These are phyloP conservation scores for Romanogobio albipinnatus DNA, from an alignment of 2,113 vertebrate species.

Conservation along the genomic window DNA sequence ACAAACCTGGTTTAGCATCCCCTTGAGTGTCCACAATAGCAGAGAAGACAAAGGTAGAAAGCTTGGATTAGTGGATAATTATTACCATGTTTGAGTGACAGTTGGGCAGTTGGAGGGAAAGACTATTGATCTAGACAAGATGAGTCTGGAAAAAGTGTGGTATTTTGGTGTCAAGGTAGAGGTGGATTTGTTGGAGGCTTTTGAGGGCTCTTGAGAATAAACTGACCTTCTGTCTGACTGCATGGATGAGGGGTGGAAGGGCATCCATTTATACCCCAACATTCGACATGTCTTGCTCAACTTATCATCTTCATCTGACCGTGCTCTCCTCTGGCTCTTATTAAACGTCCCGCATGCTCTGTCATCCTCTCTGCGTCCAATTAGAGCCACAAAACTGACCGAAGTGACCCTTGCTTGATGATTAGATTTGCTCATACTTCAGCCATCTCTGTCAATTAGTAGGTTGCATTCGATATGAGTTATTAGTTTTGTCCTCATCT, in stretches of 20 bases:
- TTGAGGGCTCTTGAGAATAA: constrained; percentile 35
- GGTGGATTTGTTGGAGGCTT: constrained; percentile 24
- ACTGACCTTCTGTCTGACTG: constrained; percentile 2
- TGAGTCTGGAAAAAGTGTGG: constrained; percentile 13
- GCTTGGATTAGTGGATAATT: constrained; percentile 21
- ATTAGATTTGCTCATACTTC: constrained; percentile 22
- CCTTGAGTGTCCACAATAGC: neutral
- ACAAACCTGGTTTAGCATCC: neutral
- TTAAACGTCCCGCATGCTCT: constrained; percentile 22
- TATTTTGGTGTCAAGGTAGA: constrained; percentile 15
- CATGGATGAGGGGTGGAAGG: neutral
- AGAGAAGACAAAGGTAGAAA: constrained; percentile 1
- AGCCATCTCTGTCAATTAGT: constrained; percentile 12
- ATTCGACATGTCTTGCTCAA: neutral
- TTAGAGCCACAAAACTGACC: constrained; percentile 33
- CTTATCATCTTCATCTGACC: constrained; percentile 40
- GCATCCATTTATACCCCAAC: constrained; percentile 6
- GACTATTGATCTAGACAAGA: constrained; percentile 37
- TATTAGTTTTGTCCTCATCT: constrained; percentile 14
- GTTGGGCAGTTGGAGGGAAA: constrained; percentile 12
- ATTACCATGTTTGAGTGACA: neutral
- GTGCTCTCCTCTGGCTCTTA: constrained; percentile 23
- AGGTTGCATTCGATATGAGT: neutral
- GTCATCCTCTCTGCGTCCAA: constrained; percentile 18
- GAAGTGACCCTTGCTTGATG: constrained; percentile 15